Percentiles rank a stretch among this genome's conserved stretches.
phyloP scores from a whole-genome alignment of 2,113 vertebrate species.

The Dicrurus megarhynchus region DNA sequence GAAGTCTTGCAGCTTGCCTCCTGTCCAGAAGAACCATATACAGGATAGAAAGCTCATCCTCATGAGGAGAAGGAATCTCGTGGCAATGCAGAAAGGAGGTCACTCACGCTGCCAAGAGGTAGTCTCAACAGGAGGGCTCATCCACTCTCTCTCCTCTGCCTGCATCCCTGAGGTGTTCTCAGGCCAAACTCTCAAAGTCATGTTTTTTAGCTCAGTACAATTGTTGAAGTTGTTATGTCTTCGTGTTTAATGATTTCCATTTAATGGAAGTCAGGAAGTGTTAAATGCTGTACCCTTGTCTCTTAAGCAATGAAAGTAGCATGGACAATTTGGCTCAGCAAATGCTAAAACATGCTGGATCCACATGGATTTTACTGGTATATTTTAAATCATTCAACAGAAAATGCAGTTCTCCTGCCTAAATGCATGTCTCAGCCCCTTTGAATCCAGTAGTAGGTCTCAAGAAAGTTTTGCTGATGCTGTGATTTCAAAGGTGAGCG shows the following conservation, averaged over 20 bases:
- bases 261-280: not conserved
- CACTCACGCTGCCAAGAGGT: fast-evolving
- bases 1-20: not conserved
- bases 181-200: not conserved
- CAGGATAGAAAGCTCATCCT: not conserved
- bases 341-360: not conserved
- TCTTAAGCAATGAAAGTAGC: not conserved
- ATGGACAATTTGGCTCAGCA: not conserved
- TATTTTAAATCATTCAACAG: conserved; percentile 2
- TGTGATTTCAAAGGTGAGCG: not conserved
- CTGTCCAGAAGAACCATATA: not conserved
- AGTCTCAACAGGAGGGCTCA: not conserved
- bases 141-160: not conserved
- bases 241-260: not conserved
- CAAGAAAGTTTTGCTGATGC: conserved; percentile 22
- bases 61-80: not conserved
- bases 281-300: not conserved
- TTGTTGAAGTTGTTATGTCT: not conserved
- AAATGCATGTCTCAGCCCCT: not conserved
- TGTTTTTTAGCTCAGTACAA: not conserved
- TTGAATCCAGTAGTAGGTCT: conserved; percentile 4
- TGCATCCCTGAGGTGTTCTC: not conserved
- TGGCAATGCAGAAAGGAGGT: not conserved
- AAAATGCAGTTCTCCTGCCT: not conserved
- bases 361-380: not conserved